Evolutionary conservation across 2,113 vertebrate species (phyloP).

Genomic region (Platichthys flesus): DNA sequence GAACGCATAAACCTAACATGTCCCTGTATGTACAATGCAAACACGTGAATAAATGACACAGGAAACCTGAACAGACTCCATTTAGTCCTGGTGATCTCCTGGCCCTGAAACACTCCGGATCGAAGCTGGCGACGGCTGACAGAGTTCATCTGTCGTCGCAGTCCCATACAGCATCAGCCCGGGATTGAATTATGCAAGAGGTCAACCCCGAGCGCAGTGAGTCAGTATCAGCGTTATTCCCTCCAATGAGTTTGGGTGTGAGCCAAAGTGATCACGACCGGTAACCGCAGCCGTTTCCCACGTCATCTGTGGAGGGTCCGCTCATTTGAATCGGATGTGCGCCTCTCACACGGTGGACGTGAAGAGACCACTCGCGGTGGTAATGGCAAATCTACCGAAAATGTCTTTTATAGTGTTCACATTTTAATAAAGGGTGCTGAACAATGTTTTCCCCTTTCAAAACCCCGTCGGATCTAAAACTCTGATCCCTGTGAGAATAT

Average conservation of each 20-base stretch:
- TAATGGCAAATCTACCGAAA: too few relatives aligned
- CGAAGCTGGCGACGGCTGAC: conserved; percentile 5
- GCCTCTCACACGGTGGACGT: not conserved
- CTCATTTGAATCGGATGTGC: conserved; percentile 36
- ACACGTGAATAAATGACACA: not conserved
- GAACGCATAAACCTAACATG: not conserved
- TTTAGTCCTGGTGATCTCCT: not conserved
- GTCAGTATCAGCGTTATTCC: conserved; percentile 6
- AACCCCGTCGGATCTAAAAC: not conserved
- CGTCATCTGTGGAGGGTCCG: not conserved
- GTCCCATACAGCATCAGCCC: conserved; percentile 26
- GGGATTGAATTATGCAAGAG: conserved; percentile 58
- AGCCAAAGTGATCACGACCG: conserved; percentile 12
- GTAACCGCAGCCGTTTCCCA: conserved; percentile 8
- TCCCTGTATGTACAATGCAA: not conserved
- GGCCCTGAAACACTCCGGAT: not conserved
- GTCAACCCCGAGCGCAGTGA: conserved; percentile 8
- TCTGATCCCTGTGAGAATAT: not conserved
- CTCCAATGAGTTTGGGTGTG: not conserved
- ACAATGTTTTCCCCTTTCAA: not conserved
- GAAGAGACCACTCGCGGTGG: not conserved
- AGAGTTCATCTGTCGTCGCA: conserved; percentile 26
- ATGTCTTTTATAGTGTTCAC: too few relatives aligned
- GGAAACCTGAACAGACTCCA: not conserved
- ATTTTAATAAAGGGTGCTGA: not conserved